Base-by-base conservation (phyloP, 64 coral and sea anemone genomes). In the Montipora cactus region DNA sequence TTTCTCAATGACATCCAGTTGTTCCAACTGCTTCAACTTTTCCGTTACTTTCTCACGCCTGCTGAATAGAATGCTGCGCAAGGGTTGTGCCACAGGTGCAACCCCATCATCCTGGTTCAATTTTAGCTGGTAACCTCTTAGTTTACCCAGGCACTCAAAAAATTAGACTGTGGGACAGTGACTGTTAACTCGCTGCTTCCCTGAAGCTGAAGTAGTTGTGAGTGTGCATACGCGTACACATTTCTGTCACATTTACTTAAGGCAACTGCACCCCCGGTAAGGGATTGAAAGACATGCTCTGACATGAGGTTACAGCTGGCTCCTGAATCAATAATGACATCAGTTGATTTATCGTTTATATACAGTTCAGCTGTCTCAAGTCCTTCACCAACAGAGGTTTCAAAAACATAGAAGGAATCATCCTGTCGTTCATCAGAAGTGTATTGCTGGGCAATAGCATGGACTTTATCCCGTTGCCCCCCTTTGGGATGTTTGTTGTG, bases 261-360 rank as follows among this genome's bases (percentile, higher is more conserved):
- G 28, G 28, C 28, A 28, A 76, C 89, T 75, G 59, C 90, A n/a
- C 28, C 28, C 28, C 28, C 28, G 28, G 28, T 28, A 28, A 28
- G 28, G 28, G 28, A 28, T 28, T 28, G 28, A 28, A 28, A 28
- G 28, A 28, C 28, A 28, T 28, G 28, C 28, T 28, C 28, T 28
- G 28, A 28, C 28, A 28, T 28, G 28, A 28, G 28, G 28, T 28
- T 28, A 28, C 28, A 28, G 28, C 28, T 28, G 28, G 89, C 77
- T 15, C 89, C 89, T 49, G 89, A 88, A 58, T 92, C 89, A 20
- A 88, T 44, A 20, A 95, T 73, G 44, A 88, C 77, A 46, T 87
- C 51, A 72, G 85, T 45, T 46, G 58, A 21, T 79, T 91, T 91
- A 28, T 28, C 28, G 28, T 28, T 28, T 28, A 28, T 28, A 28